Evolutionary conservation across 2,888 invertebrate species (phyloP).

Genomic region (Spilosoma lubricipeda): DNA sequence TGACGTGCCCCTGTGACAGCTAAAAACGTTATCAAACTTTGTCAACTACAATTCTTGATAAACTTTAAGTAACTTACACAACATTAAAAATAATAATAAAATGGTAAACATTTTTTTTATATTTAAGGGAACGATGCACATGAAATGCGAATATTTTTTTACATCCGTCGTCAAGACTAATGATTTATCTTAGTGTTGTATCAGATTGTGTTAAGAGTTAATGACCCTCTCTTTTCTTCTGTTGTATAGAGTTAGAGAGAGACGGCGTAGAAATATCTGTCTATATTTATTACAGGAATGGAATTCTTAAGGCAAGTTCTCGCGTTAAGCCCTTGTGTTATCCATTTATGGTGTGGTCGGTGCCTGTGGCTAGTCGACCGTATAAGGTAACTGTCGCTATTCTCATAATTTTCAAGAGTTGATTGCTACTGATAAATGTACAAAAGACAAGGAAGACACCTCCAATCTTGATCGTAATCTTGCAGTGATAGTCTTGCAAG

Average conservation of each 20-base stretch:
- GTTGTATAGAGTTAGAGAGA: constrained; percentile 27
- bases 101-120: not conserved
- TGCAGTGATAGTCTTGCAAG: not conserved
- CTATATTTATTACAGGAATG: constrained; percentile 52
- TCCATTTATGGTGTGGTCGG: constrained; percentile 71
- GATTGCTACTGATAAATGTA: not conserved
- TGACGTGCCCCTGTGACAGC: not conserved
- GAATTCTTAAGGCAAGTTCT: constrained; percentile 56
- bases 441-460: not conserved
- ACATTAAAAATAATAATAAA: not conserved
- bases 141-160: not conserved
- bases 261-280: constrained; percentile 34
- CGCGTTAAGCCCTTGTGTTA: constrained; percentile 69
- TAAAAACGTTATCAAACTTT: not conserved
- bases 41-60: not conserved
- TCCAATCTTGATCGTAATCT: not conserved
- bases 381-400: constrained; percentile 62
- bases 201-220: not conserved
- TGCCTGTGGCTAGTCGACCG: constrained; percentile 62
- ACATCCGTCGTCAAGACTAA: not conserved
- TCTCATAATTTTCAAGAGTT: constrained; percentile 36
- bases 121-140: not conserved
- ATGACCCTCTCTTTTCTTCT: constrained; percentile 7
- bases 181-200: not conserved
- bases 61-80: not conserved